Base-by-base conservation (phyloP, 2,888 invertebrate species). In the Apamea anceps region DNA sequence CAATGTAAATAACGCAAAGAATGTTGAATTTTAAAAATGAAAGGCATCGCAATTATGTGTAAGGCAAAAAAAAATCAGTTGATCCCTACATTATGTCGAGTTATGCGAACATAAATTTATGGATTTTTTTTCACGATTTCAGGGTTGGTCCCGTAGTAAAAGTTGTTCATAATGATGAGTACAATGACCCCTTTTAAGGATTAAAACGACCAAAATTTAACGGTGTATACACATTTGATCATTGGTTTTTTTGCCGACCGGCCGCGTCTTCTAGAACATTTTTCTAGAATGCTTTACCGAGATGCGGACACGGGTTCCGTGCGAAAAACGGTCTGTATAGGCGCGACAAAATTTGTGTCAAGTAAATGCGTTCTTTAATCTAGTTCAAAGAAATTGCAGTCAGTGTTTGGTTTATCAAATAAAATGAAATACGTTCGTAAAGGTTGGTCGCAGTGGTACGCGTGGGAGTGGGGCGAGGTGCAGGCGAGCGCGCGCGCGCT, bases 381-480 rank as follows among this genome's bases (percentile, higher is more conserved):
- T n/a, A n/a, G 42, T 68, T 45, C 18, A 68, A 10, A 67, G 67
- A 45, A 45, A n/a, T 10, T 45, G 42, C 67, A 67, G n/a, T 45
- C 37, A 5, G 42, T 45, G 10, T 42, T 63, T 13, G 28, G 15
- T 62, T 21, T 21, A 32, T 62, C 1, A 28, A 60, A 18, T 62
- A 7, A 62, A 28, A 62, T 62, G 0, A 54, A 37, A 4, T 15
- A 3, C 13, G 0, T 18, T 7, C 8, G 3, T 8, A 3, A 81
- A 97, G 97, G 97, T 25, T 97, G 97, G 97, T 94, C 94, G 75
- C 94, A 91, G 7, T 95, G 95, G 94, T 96, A 97, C 92, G 92
- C 92, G 78, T 97, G 97, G 96, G 96, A 95, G 87, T 97, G 97
- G 97, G 95, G 96, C 84, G 97, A 97, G 89, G 93, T 92, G 79